phyloP scores from a whole-genome alignment of 2,888 invertebrate genomes.

The Myopa tessellatipennis region DNA sequence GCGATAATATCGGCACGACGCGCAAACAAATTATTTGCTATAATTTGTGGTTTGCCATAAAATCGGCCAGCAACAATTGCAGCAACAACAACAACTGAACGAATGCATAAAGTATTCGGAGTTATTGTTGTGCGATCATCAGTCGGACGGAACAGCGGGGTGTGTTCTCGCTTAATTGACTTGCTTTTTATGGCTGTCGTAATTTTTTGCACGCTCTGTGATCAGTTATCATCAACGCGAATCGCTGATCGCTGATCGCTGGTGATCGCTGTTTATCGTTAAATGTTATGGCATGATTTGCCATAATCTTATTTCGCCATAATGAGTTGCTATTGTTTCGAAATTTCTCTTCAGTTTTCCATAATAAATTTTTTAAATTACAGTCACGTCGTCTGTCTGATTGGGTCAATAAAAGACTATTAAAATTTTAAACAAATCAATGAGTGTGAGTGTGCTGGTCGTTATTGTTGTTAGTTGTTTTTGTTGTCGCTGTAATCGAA shows the following conservation, averaged over 20 bases:
- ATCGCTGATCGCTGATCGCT: neutral
- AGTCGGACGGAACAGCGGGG: slow-evolving; percentile 22
- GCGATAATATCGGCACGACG: slow-evolving; percentile 15
- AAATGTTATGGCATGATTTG: slow-evolving; percentile 9
- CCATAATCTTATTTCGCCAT: neutral
- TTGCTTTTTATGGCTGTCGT: slow-evolving; percentile 39
- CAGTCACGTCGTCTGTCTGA: slow-evolving; percentile 7
- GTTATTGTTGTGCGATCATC: slow-evolving; percentile 29
- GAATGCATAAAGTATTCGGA: slow-evolving; percentile 25
- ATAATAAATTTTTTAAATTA: neutral
- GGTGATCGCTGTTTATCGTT: neutral
- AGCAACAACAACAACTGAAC: neutral
- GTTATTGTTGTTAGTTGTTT: neutral
- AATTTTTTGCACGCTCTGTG: slow-evolving; percentile 29
- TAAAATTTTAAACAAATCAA: neutral
- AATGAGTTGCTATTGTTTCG: slow-evolving; percentile 21
- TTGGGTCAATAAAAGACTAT: slow-evolving; percentile 9
- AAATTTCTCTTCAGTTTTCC: neutral
- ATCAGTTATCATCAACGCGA: neutral
- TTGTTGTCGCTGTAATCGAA: slow-evolving; percentile 14
- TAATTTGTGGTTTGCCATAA: slow-evolving; percentile 35
- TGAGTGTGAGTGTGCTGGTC: neutral
- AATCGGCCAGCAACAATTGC: neutral
- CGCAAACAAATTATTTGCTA: slow-evolving; percentile 38
- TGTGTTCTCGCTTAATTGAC: slow-evolving; percentile 35